phyloP scores from a whole-genome alignment of 2,888 invertebrate species.

The Drosophila lutescens region DNA sequence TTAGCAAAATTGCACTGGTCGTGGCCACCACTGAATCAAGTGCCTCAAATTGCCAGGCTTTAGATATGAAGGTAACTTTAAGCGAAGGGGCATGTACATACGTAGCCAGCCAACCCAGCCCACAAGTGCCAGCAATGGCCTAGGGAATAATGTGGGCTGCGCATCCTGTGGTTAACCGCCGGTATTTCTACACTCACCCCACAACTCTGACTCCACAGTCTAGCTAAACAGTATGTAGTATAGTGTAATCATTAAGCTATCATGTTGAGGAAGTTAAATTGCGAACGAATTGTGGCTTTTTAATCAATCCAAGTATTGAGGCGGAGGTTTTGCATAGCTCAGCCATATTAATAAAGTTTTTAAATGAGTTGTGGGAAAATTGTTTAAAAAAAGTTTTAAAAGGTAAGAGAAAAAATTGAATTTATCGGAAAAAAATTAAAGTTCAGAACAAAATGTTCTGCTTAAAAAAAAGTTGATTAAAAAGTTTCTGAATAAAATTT shows the following conservation, averaged over 20 bases:
- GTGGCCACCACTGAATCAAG: slow-evolving; percentile 41
- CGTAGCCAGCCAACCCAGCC: not conserved
- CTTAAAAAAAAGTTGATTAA: no score
- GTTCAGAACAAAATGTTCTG: no score
- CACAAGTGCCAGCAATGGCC: slow-evolving; percentile 22
- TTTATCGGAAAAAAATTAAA: no score
- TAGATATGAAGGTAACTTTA: slow-evolving; percentile 37
- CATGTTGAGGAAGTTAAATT: not conserved
- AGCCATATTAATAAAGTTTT: no score
- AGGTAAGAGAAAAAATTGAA: no score
- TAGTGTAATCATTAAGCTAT: not conserved
- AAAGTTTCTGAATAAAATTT: no score
- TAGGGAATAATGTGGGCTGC: slow-evolving; percentile 20
- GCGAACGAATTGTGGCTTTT: no score
- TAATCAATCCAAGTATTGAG: not conserved
- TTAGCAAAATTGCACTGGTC: slow-evolving; percentile 51
- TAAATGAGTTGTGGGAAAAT: not conserved
- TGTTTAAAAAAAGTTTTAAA: no score
- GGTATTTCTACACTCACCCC: slow-evolving; percentile 36
- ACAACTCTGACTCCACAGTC: not conserved
- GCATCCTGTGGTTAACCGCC: slow-evolving; percentile 54
- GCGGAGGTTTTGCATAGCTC: not conserved
- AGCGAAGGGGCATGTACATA: slow-evolving; percentile 4
- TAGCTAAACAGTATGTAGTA: not conserved
- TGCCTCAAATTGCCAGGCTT: slow-evolving; percentile 48